Base-by-base conservation (phyloP, 2,888 invertebrate species). In the Coelopa pilipes region DNA sequence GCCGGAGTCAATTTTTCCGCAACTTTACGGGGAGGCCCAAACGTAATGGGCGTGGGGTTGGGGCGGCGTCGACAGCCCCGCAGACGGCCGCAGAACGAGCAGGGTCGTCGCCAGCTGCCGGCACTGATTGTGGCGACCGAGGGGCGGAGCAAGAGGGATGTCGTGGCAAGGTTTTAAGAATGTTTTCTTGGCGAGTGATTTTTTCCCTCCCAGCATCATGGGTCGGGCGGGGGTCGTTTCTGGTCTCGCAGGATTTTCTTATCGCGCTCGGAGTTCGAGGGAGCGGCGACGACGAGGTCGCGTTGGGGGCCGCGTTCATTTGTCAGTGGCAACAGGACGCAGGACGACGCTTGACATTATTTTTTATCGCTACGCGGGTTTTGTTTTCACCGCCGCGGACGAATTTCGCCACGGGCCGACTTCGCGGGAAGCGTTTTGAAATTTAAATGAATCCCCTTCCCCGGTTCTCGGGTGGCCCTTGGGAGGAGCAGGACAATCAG, bases 341-440 rank as follows among this genome's bases (percentile, higher is more conserved):
- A 70, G 62, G 75, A 13, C 24, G n/a, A 53, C 17, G 17, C 74
- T 76, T 77, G 79, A 77, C 77, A 78, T 78, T 77, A 77, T 78
- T 76, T 78, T 77, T 77, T 75, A 78, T 78, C 76, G 77, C 77
- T 77, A 78, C 34, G 77, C 78, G 76, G 62, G 13, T 46, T 72
- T 76, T 65, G 60, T 72, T 63, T 73, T 75, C 74, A 62, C 70
- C 63, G 55, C 69, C 67, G 75, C 68, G 53, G 74, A 70, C 74
- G 74, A 76, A 76, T 74, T 57, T 45, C 72, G 68, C 75, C 67
- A n/a, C 50, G 17, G 46, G 67, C 49, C 9, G 46, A 47, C 21
- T 59, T 73, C 1, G 50, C 24, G 60, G 34, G 50, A 50, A 34
- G 19, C 17, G 57, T 65, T 68, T 60, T 65, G 17, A 53, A 57